phyloP scores from a whole-genome alignment of 2,888 invertebrate genomes.

The Seladonia tumulorum region DNA sequence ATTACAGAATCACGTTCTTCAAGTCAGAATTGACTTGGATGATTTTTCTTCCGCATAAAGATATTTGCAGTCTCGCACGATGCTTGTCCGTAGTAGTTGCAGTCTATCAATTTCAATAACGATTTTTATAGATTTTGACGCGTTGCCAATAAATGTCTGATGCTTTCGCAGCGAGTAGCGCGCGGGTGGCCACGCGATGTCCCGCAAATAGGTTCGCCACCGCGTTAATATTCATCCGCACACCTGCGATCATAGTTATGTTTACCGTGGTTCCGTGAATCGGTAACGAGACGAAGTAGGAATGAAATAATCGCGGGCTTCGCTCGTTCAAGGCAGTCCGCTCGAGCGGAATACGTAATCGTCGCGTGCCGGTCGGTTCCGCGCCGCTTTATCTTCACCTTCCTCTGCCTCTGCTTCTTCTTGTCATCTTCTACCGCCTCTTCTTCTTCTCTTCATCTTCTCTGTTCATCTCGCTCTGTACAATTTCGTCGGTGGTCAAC shows the following conservation, averaged over 20 bases:
- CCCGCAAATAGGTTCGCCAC: background rate
- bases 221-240: background rate
- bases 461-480: background rate
- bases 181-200: background rate
- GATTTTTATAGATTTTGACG: background rate
- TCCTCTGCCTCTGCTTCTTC: background rate
- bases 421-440: constrained; percentile 22
- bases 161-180: background rate
- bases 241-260: constrained; percentile 12
- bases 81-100: background rate
- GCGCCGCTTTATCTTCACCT: constrained; percentile 33
- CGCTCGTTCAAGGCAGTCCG: background rate
- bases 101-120: background rate
- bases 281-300: constrained; percentile 3
- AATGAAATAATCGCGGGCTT: constrained; percentile 1
- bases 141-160: background rate
- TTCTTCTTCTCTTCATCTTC: too few relatives aligned
- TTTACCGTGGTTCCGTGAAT: background rate
- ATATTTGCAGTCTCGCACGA: background rate
- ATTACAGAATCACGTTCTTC: too few relatives aligned
- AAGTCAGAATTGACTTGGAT: too few relatives aligned
- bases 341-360: constrained; percentile 19
- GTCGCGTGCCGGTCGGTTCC: constrained; percentile 10
- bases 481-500: constrained; percentile 13
- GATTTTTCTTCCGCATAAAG: background rate